A percentile compares a stretch with the other conserved stretches of the same genome.
phyloP scores from a whole-genome alignment of 35 echinoderm and acorn worm species.

The Anneissia japonica region DNA sequence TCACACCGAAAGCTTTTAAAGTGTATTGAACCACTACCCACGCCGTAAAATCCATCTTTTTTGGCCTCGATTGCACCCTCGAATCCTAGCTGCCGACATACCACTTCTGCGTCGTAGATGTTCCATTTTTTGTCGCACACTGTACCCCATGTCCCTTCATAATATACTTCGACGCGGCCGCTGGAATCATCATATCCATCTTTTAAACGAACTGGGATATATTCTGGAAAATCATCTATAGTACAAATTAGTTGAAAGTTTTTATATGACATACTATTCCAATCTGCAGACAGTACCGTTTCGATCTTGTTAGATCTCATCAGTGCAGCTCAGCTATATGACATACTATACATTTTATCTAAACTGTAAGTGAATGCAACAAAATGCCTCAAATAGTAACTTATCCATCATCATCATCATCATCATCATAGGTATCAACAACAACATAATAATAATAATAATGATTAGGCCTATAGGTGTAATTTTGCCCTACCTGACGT shows the following conservation, averaged over 20 bases:
- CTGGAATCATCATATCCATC: background rate
- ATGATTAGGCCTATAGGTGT: too few relatives aligned
- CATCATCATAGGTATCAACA: too few relatives aligned
- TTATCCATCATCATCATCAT: too few relatives aligned
- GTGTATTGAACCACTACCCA: slow-evolving; percentile 10
- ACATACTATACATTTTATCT: too few relatives aligned
- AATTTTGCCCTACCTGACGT: too few relatives aligned
- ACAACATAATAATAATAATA: too few relatives aligned
- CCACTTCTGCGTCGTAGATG: slow-evolving; percentile 24
- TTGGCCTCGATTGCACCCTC: background rate
- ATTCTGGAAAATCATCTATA: background rate
- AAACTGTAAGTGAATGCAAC: background rate
- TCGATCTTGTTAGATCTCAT: too few relatives aligned
- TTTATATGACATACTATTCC: too few relatives aligned
- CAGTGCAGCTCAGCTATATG: too few relatives aligned
- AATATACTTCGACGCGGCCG: slow-evolving; percentile 35
- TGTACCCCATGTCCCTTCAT: slow-evolving; percentile 41
- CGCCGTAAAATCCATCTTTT: slow-evolving; percentile 1
- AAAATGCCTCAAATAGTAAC: too few relatives aligned
- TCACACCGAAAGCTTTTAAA: slow-evolving; percentile 39
- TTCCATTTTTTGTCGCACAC: slow-evolving; percentile 44
- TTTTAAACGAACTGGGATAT: background rate
- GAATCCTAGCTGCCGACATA: slow-evolving; percentile 48
- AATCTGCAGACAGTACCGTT: too few relatives aligned
- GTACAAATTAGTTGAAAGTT: too few relatives aligned